Base-by-base conservation (phyloP, 1,140 invertebrate species). In the Habropoda laboriosa region DNA sequence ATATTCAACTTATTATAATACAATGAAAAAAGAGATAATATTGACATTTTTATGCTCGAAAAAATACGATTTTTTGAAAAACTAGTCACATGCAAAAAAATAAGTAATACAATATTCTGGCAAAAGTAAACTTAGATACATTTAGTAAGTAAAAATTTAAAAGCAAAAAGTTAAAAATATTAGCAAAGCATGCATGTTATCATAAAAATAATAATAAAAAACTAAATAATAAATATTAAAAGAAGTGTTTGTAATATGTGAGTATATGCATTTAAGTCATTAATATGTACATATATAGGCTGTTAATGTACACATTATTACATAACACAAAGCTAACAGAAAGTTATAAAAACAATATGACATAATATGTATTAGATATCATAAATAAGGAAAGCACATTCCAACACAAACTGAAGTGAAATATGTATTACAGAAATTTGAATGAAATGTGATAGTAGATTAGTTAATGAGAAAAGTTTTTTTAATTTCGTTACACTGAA, bases 291-390 rank as follows among this genome's bases (percentile, higher is more conserved):
- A 3, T 12, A 40, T 2, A 55, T 42, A 24, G 60, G 27, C 18
- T 32, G 3, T 12, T 63, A 63, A 49, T n/a, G 64, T 64, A 4
- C 16, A 24, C 13, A 0, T 57, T 53, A 30, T 77, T 77, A 35
- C 27, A 40, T 49, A 70, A 60, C 12, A 24, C n/a, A 35, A 32
- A 6, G 58, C 32, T 21, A 16, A 53, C 32, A 53, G 3, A 63
- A 51, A 74, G 35, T 74, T 60, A 40, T 12, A 60, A 60, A 45
- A 58, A 71, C n/a, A n/a, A 45, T 21, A 40, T 60, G 60, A 72
- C 27, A 21, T 60, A 72, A 60, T 7, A 2, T 38, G 35, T 47
- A 45, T 71, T 27, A 60, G 21, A 18, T 60, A 45, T 47, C 42
- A 35, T 58, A 5, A 16, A 42, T 32, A 16, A n/a, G 35, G 51